Base-by-base conservation (phyloP, 2,888 invertebrate genomes). In the Tribolium freemani region DNA sequence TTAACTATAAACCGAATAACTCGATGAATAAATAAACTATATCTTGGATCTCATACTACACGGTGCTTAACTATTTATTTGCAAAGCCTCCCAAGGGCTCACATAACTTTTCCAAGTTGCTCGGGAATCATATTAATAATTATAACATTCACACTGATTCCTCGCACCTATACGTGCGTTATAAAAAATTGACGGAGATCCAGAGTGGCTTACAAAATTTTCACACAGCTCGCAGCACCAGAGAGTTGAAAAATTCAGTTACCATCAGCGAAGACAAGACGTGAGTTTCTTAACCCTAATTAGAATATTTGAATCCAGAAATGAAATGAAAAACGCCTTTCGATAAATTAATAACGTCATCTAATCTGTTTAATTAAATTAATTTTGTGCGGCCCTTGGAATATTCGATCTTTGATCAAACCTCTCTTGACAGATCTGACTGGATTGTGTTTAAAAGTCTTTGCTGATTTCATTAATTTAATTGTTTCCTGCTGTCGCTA, bases 1-100 rank as follows among this genome's bases (percentile, higher is more conserved):
- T 71, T 71, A 71, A 66, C 66, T 44, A 71, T 66, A 71, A 53
- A 66, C 57, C 58, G 71, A 60, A 66, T 48, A 66, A 67, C 58
- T 50, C 16, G 64, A 64, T 71, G 71, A 66, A 67, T 71, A 67
- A 71, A 67, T 71, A 58, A 70, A 71, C 51, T 48, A 71, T 48
- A 58, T 26, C 66, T 66, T 58, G 61, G 11, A 61, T 61, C 61
- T 61, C 61, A 61, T 46, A 50, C 46, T 50, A 61, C 48, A 61
- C 9, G 21, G 26, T 10, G 48, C 46, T 61, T 50, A 61, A 48
- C 16, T 46, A 46, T 50, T 61, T 61, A 61, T 61, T 46, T 61
- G 26, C 46, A 48, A 21, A 58, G 45, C 45, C 44, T 45, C 44
- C 45, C 58, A 16, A 44, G 58, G 13, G 20, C 8, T 13, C 16